Base-by-base conservation (phyloP, 2,888 invertebrate species). In the Dryomyza anilis region DNA sequence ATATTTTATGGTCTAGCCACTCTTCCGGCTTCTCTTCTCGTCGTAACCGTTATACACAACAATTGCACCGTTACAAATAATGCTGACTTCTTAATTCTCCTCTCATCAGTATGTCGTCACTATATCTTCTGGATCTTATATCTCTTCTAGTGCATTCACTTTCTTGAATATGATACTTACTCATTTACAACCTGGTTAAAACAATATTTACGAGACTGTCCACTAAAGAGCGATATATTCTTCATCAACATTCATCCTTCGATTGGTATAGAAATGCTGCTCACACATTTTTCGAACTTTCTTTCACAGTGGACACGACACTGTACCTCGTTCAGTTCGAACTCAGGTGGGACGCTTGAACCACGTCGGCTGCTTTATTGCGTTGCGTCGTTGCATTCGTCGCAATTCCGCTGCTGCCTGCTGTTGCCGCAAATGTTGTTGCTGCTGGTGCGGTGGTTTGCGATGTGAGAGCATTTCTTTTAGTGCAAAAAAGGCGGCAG, bases 401-500 rank as follows among this genome's bases (percentile, higher is more conserved):
- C 63, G 45, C 8, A 58, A 19, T 7, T 43, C 55, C 46, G 62
- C 59, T 52, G 66, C 62, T 69, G 23, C 45, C 66, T 39, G 63
- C 61, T 64, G n/a, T n/a, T n/a, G 65, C 63, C 69, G 66, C 7
- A 65, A 48, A n/a, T 23, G 65, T 19, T 50, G 64, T 30, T 71
- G 72, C 8, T 68, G 67, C 52, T 74, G 76, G 63, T 75, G 73
- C 59, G 72, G 73, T 63, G 75, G 78, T 67, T 76, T 80, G 57
- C 80, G 79, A 69, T 78, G 81, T 75, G 78, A 78, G 79, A 83
- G 81, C 81, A 81, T 81, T 81, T 82, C 79, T 73, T 77, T 83
- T 74, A 83, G 74, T 82, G 83, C 81, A 83, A 83, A 83, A 83
- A 83, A 82, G 83, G 82, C 70, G 83, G 83, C 77, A 83, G 72